A percentile compares a stretch with the other conserved stretches of the same genome.
Evolutionary conservation across 2,797 vertebrate species (phyloP).

Genomic region (Zenarchopterus dispar): DNA sequence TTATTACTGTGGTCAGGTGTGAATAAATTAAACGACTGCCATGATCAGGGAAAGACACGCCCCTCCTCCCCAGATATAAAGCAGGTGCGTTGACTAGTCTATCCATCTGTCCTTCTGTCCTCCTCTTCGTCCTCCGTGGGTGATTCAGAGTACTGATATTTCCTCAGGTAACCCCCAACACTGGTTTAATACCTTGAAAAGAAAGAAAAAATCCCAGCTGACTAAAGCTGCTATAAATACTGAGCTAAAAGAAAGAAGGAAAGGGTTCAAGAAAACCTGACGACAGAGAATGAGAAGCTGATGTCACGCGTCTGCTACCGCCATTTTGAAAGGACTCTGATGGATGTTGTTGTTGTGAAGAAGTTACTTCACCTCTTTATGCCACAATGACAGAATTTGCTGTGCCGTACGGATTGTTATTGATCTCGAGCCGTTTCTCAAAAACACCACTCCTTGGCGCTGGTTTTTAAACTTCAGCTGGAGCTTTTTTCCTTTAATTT

Average conservation of each 20-base stretch:
- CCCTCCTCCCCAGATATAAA: slow-evolving; percentile 70
- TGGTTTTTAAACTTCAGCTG: too few species aligned
- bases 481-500: too few species aligned
- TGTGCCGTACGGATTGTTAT: too few species aligned
- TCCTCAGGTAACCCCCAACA: slow-evolving; percentile 56
- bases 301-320: too few species aligned
- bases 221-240: background rate
- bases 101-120: slow-evolving; percentile 41
- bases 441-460: too few species aligned
- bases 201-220: slow-evolving; percentile 8
- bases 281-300: too few species aligned
- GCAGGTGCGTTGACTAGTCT: slow-evolving; percentile 65
- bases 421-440: too few species aligned
- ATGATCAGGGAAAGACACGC: slow-evolving; percentile 74
- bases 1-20: slow-evolving; percentile 74
- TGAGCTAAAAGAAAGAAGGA: background rate
- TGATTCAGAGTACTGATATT: slow-evolving; percentile 64
- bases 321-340: too few species aligned
- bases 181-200: slow-evolving; percentile 88
- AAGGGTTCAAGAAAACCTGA: background rate
- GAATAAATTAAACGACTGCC: slow-evolving; percentile 93
- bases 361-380: too few species aligned
- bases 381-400: too few species aligned
- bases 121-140: slow-evolving; percentile 59
- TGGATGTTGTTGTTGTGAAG: too few species aligned